Base-by-base conservation (phyloP, 92 coral and sea anemone genomes). In the Epizoanthus ramosus region DNA sequence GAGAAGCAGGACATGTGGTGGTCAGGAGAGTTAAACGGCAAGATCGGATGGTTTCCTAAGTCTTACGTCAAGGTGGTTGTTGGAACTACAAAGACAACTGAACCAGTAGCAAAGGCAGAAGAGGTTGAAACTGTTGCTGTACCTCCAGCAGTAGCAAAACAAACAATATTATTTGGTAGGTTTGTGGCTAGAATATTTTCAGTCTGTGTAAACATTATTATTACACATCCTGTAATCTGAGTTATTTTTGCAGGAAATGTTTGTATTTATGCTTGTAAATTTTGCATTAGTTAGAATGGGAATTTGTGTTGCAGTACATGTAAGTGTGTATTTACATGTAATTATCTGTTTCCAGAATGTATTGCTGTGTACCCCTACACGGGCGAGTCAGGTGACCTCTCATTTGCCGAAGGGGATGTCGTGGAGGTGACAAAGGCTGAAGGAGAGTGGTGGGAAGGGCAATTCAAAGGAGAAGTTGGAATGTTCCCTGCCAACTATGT, bases 371-470 rank as follows among this genome's bases (percentile, higher is more conserved):
- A 97, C 67, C 87, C 90, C 4, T 97, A 97, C 74, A 87, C 85
- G 4, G 99, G 99, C 21, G 98, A 94, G 60, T 89, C 68, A 24
- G 96, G 97, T 3, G 99, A 97, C 84, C 85, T 97, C 54, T 90
- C 92, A 80, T 96, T 96, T 61, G 67, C 69, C 9, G 98, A 94
- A 68, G 99, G 97, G 14, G 99, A 96, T 56, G 82, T 80, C 18
- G 92, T 96, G 37, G 81, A 89, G 43, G 94, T 96, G 59, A 88
- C 91, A 14, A 93, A 90, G 65, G 89, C 88, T 6, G 98, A 94
- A 14, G 99, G 98, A 17, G 99, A 94, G 37, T 96, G 99, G 99
- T 96, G 99, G 99, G 98, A 96, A 84, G 99, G 99, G 23, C 88
- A 73, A 23, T 82, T 91, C 16, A 85, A 73, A 2, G 99, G 98